Base-by-base conservation (phyloP, 2,888 invertebrate species). In the Phragmatobia fuliginosa region DNA sequence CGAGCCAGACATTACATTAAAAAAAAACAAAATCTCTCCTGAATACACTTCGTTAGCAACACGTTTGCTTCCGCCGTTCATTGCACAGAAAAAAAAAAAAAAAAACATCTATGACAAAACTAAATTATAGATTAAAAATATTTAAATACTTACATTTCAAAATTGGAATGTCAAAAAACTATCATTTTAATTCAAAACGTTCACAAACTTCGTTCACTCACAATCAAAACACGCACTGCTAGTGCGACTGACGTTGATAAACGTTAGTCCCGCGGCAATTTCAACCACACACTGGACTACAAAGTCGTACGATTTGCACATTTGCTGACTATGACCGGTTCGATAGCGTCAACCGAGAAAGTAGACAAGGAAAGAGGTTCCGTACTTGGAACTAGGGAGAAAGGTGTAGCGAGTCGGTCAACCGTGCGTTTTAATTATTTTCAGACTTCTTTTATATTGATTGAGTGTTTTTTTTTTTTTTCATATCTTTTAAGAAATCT, bases 161-260 rank as follows among this genome's bases (percentile, higher is more conserved):
- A 49, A 31, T 31, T 62, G 28, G 6, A 49, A 64, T 59, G 31
- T 49, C 11, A 63, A 62, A 33, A 18, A 38, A 63, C n/a, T 25
- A 60, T 41, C 21, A 16, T 41, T 63, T 59, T 63, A n/a, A 68
- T 36, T 45, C 21, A 68, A 59, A 59, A 58, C 18, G 25, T 8
- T 7, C 31, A 62, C 63, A 58, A 32, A 59, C 33, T 68, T 68
- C 59, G 58, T 45, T 59, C 68, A 68, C 68, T 63, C 41, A 61
- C 38, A 36, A 31, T 41, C 56, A 61, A 31, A 31, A 31, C 58
- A 62, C 49, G 58, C 36, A 25, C 38, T 14, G n/a, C n/a, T n/a
- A n/a, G n/a, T n/a, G 18, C 2, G 21, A 10, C 33, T 33, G 10
- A 33, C 56, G 49, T 63, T 45, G 36, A 14, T 25, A 68, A 49